phyloP scores from a whole-genome alignment of 2,113 vertebrate species.

The Charina bottae region DNA sequence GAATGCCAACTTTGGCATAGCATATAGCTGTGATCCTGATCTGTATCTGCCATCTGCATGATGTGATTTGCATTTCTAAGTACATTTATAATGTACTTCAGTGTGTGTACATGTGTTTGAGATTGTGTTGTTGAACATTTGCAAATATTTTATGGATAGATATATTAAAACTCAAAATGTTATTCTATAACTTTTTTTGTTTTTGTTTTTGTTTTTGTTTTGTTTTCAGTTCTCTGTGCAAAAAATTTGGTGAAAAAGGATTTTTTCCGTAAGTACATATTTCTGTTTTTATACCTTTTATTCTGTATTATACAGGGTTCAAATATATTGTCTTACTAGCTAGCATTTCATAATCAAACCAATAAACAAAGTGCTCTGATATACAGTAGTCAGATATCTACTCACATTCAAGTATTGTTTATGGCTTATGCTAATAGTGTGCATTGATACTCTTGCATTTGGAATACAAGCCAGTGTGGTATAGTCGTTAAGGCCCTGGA shows the following conservation, averaged over 20 bases:
- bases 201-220: no score
- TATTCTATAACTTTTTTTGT: constrained; percentile 60
- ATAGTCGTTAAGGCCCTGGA: background rate
- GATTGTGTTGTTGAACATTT: background rate
- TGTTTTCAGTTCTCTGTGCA: constrained; percentile 92
- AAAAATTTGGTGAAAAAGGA: constrained; percentile 99
- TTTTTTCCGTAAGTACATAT: constrained; percentile 94
- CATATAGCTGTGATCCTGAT: background rate
- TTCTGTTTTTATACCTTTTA: constrained; percentile 50
- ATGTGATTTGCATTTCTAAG: background rate
- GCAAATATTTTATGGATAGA: constrained; percentile 30
- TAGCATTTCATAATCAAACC: background rate
- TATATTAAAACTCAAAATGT: constrained; percentile 24
- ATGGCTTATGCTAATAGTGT: background rate
- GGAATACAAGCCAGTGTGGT: background rate
- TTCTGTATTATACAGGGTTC: constrained; percentile 38
- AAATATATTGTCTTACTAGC: background rate
- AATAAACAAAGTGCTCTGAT: background rate
- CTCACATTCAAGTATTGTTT: background rate
- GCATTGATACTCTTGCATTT: background rate
- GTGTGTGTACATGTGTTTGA: background rate
- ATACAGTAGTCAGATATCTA: background rate
- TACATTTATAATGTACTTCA: background rate
- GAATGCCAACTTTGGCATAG: background rate
- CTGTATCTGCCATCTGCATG: background rate